phyloP scores from a whole-genome alignment of 2,113 vertebrate genomes.

The Ivindomyrus marchei region DNA sequence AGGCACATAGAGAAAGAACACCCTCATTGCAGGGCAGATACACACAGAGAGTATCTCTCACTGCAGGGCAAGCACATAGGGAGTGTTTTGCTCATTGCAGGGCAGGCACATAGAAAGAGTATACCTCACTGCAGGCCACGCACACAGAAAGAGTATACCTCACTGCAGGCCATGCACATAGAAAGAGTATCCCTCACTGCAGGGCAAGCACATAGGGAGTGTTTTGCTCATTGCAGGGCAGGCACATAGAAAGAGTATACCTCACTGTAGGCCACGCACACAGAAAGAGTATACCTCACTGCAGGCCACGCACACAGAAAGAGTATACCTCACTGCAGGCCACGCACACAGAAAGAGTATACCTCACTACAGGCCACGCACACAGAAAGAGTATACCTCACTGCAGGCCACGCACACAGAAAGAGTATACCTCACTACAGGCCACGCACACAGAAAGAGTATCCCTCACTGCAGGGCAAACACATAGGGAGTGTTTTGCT shows the following conservation, averaged over 20 bases:
- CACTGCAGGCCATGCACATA: too few species aligned
- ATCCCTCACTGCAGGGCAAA: background rate
- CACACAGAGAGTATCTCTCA: background rate
- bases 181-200: background rate
- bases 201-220: too few species aligned
- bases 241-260: too few species aligned
- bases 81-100: background rate
- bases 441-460: background rate
- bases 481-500: too few species aligned
- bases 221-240: too few species aligned
- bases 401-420: background rate
- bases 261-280: too few species aligned
- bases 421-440: background rate
- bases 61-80: background rate
- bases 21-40: background rate
- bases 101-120: too few species aligned
- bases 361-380: background rate
- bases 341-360: background rate
- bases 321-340: background rate
- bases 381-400: background rate
- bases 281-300: too few species aligned
- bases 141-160: too few species aligned
- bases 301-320: background rate
- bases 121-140: too few species aligned
- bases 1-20: background rate